phyloP scores from a whole-genome alignment of 2,113 vertebrate species.

The Seriola quinqueradiata region DNA sequence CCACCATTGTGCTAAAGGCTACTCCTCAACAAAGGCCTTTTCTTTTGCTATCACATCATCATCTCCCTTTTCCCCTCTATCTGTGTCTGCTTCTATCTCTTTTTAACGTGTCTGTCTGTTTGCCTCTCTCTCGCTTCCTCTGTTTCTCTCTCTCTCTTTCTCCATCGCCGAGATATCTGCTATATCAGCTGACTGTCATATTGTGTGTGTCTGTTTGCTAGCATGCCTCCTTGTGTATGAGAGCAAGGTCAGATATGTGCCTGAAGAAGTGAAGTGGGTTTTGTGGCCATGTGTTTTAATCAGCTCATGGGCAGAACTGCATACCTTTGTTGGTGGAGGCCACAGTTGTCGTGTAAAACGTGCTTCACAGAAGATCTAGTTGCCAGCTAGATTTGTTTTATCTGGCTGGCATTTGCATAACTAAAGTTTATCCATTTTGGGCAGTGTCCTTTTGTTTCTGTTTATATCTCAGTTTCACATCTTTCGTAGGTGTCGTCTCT shows the following conservation, averaged over 20 bases:
- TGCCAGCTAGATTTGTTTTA: constrained; percentile 47
- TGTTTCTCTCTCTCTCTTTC: neutral
- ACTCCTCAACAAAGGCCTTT: constrained; percentile 70
- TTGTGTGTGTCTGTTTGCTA: constrained; percentile 64
- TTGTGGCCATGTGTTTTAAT: constrained; percentile 54
- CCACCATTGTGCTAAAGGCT: constrained; percentile 71
- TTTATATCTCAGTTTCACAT: constrained; percentile 21
- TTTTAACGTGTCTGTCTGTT: constrained; percentile 47
- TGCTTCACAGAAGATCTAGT: constrained; percentile 35
- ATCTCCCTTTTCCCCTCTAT: constrained; percentile 47
- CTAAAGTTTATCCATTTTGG: constrained; percentile 32
- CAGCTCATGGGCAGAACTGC: constrained; percentile 43
- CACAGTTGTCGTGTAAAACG: constrained; percentile 26
- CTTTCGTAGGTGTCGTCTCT: constrained; percentile 1
- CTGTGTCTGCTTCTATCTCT: constrained; percentile 57
- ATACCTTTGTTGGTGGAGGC: constrained; percentile 39
- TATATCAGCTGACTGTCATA: constrained; percentile 79
- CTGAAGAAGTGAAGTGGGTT: constrained; percentile 53
- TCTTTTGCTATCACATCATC: constrained; percentile 70
- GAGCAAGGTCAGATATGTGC: constrained; percentile 56
- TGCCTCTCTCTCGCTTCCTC: constrained; percentile 27
- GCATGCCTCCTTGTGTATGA: constrained; percentile 50
- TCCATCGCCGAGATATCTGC: constrained; percentile 53
- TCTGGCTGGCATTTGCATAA: constrained; percentile 49
- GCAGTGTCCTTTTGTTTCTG: constrained; percentile 10